Conservation (phyloP, 2,888 invertebrate genomes). For the Xestoiulus laeticollis region DNA sequence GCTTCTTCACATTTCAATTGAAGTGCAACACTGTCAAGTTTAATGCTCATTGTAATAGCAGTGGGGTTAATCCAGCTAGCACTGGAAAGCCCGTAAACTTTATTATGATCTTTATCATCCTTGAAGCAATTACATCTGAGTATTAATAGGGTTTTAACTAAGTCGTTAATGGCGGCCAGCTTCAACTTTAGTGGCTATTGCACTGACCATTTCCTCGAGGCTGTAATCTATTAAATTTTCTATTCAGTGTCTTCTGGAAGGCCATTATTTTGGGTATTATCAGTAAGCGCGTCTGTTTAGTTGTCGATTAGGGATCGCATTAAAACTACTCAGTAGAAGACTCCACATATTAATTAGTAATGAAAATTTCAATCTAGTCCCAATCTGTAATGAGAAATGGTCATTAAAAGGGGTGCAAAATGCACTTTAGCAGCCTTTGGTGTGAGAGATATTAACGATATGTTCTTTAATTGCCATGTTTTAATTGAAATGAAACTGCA, state of each 20-base stretch:
- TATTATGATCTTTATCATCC: slow-evolving; percentile 27
- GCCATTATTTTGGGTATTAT: slow-evolving; percentile 4
- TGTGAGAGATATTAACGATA: background rate
- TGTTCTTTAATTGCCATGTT: background rate
- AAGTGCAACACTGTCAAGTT: background rate
- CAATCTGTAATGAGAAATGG: background rate
- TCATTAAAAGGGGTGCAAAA: background rate
- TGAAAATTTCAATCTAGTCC: background rate
- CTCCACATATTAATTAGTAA: background rate
- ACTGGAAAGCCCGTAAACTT: background rate
- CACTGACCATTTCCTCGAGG: background rate
- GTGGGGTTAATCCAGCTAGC: background rate
- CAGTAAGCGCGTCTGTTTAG: background rate
- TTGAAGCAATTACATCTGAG: background rate
- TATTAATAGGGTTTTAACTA: slow-evolving; percentile 36
- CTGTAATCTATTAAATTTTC: background rate
- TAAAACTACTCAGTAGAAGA: background rate
- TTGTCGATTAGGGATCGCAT: slow-evolving; percentile 15
- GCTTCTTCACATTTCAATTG: background rate
- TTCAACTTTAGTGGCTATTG: slow-evolving; percentile 1
- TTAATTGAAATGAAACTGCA: background rate
- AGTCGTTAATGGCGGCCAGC: background rate
- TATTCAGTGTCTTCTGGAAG: background rate
- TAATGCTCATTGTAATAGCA: background rate
- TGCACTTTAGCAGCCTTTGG: background rate